A percentile compares a stretch with the other conserved stretches of the same genome.
Conservation (phyloP, 2,888 invertebrate genomes). For the Elysia crispata region DNA sequence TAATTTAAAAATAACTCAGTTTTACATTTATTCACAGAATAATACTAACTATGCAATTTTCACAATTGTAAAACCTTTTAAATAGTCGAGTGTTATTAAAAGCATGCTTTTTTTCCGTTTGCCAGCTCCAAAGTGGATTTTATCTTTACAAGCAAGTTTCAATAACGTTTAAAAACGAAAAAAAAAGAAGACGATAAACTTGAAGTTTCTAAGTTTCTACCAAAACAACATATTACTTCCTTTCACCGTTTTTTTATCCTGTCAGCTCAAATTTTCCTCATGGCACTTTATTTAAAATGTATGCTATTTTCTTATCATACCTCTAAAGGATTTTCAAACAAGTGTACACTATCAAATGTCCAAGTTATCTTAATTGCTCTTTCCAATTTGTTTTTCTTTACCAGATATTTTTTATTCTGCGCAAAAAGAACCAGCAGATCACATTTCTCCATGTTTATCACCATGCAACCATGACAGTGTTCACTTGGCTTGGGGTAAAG, state of each 20-base stretch:
- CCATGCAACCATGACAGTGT: conserved; percentile 66
- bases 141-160: not conserved
- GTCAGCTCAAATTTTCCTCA: not conserved
- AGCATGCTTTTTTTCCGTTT: not conserved
- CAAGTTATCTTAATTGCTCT: no score
- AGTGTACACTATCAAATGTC: not conserved
- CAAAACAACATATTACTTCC: not conserved
- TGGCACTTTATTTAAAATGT: not conserved
- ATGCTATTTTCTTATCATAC: not conserved
- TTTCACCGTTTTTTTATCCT: not conserved
- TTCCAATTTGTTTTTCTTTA: no score
- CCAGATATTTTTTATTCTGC: conserved; percentile 67
- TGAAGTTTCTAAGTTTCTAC: no score
- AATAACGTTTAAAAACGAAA: not conserved
- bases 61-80: not conserved
- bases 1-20: no score
- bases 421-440: conserved; percentile 66
- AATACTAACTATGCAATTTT: no score
- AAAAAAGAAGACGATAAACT: not conserved
- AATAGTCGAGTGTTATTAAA: not conserved
- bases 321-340: not conserved
- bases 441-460: conserved; percentile 71
- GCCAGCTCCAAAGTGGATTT: not conserved
- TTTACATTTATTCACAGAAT: no score
- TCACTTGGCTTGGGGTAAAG: conserved; percentile 52